A percentile compares a stretch with the other conserved stretches of the same genome.
Conservation (phyloP, 2,888 invertebrate species). For the Pycnomerus fuliginosus region DNA sequence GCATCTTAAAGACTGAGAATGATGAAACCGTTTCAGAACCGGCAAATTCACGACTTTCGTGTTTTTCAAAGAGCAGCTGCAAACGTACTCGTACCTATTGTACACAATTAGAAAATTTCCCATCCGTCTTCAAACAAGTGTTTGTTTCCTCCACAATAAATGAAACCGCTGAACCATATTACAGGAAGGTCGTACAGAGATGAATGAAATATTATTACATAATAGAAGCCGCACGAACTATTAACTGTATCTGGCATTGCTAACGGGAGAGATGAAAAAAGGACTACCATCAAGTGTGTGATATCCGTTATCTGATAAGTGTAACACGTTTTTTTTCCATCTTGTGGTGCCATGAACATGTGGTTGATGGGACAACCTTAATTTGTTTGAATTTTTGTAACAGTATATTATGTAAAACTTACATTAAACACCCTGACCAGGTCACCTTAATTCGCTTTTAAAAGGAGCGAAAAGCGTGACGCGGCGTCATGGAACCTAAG, state of each 20-base stretch:
- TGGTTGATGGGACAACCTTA: constrained; percentile 1
- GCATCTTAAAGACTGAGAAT: too few species aligned
- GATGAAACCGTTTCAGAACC: too few species aligned
- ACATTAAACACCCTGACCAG: constrained; percentile 9
- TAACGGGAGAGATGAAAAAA: constrained; percentile 6
- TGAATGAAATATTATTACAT: constrained; percentile 12
- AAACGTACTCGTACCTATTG: too few species aligned
- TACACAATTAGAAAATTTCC: too few species aligned
- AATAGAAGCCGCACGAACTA: constrained; percentile 5
- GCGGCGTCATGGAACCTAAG: background rate
- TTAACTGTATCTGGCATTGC: constrained; percentile 16
- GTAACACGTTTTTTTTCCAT: background rate
- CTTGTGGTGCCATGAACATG: background rate
- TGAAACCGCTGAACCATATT: constrained; percentile 7
- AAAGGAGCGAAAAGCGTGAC: background rate
- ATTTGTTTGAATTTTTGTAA: background rate
- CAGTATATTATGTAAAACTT: background rate
- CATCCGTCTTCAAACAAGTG: too few species aligned
- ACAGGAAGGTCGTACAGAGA: background rate
- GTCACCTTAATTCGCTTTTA: constrained; percentile 12
- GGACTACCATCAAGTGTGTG: background rate
- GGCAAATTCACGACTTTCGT: too few species aligned
- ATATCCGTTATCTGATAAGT: background rate
- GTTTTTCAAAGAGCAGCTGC: too few species aligned
- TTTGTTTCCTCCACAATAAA: too few species aligned